Conservation (phyloP, 1,140 invertebrate genomes). For the Cydia fagiglandana region DNA sequence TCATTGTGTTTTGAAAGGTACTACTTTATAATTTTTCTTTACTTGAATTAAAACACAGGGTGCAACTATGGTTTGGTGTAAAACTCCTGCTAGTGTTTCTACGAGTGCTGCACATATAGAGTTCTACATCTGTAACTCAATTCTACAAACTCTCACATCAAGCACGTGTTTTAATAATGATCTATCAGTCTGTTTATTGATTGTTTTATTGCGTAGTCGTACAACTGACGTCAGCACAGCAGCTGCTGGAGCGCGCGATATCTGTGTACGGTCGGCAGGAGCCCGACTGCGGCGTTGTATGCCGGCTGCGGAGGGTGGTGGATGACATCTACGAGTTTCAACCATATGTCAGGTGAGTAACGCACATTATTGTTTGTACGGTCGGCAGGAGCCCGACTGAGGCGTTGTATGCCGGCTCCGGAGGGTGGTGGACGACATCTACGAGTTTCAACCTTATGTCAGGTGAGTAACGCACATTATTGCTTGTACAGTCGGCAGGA, state of each 20-base stretch:
- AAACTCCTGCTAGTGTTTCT: too few relatives aligned
- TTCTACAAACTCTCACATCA: background rate
- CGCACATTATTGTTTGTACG: background rate
- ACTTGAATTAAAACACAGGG: too few relatives aligned
- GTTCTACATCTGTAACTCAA: too few relatives aligned
- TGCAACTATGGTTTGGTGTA: too few relatives aligned
- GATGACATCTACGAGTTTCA: slow-evolving; percentile 72
- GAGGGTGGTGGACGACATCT: slow-evolving; percentile 67
- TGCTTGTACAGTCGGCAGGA: slow-evolving; percentile 43
- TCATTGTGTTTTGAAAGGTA: too few relatives aligned
- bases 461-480: slow-evolving; percentile 46
- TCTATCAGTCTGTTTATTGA: background rate
- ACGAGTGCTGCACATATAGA: too few relatives aligned
- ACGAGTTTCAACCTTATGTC: slow-evolving; percentile 71
- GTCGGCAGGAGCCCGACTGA: slow-evolving; percentile 53
- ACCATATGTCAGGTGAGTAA: slow-evolving; percentile 63
- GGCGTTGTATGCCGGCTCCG: slow-evolving; percentile 62
- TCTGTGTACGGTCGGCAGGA: slow-evolving; percentile 61
- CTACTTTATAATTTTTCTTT: too few relatives aligned
- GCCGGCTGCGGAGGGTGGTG: slow-evolving; percentile 62
- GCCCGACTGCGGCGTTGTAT: slow-evolving; percentile 58
- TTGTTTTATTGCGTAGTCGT: slow-evolving; percentile 42
- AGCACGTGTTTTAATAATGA: background rate
- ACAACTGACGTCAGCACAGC: slow-evolving; percentile 65
- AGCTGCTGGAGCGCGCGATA: slow-evolving; percentile 67